These are phyloP conservation scores for Eueremaeus valkanovi DNA, from an alignment of 2,888 invertebrate genomes.

Conservation along the genomic window DNA sequence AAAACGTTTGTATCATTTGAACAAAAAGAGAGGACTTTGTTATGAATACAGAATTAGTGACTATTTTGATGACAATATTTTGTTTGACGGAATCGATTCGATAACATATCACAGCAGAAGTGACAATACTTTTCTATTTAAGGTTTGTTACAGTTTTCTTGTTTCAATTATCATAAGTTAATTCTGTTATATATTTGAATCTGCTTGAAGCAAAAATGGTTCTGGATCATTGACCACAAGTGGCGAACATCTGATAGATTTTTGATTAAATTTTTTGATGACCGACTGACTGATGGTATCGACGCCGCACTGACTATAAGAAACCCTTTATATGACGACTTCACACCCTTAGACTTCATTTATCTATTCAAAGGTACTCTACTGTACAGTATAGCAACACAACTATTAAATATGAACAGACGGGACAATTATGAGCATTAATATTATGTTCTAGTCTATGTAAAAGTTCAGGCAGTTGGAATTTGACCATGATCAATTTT, in stretches of 20 bases:
- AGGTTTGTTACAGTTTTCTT: neutral
- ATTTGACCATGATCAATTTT: too few relatives aligned
- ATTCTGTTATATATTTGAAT: neutral
- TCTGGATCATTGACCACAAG: neutral
- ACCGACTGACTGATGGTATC: neutral
- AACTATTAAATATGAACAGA: too few relatives aligned
- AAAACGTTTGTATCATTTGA: neutral
- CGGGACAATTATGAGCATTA: too few relatives aligned
- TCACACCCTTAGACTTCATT: neutral
- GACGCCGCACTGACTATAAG: neutral
- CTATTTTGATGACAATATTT: neutral
- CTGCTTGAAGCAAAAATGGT: neutral
- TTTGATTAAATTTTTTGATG: neutral
- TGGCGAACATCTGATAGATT: neutral
- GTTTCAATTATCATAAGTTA: neutral
- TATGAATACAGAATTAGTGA: neutral
- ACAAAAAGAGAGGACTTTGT: neutral
- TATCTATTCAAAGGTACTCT: neutral
- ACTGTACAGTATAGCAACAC: neutral
- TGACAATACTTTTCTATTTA: neutral
- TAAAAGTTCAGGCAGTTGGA: too few relatives aligned
- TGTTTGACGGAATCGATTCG: neutral
- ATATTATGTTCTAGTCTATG: too few relatives aligned
- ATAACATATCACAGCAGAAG: neutral
- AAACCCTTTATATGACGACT: conserved; percentile 8